Percentiles rank a stretch among this genome's conserved stretches.
phyloP scores from a whole-genome alignment of 1,140 invertebrate species.

The Carposina sasakii region DNA sequence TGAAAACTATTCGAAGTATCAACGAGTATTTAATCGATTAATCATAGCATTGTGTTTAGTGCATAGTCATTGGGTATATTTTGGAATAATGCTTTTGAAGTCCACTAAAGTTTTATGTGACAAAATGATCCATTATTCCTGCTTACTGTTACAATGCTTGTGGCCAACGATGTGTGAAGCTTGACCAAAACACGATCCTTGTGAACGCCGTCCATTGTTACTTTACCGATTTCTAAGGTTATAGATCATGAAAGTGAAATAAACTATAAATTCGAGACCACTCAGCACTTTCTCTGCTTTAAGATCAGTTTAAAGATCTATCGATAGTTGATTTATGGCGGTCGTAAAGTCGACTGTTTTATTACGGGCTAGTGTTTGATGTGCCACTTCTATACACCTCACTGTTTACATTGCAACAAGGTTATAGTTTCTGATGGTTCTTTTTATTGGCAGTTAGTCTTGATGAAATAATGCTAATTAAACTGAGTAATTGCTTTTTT shows the following conservation, averaged over 20 bases:
- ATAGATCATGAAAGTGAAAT: background rate
- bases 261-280: background rate
- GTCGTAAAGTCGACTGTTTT: conserved; percentile 46
- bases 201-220: conserved; percentile 21
- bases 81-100: conserved; percentile 6
- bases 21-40: conserved; percentile 27
- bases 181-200: conserved; percentile 22
- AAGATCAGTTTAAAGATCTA: conserved; percentile 3
- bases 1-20: conserved; percentile 13
- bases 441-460: no score
- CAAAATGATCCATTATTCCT: conserved; percentile 11
- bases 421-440: no score
- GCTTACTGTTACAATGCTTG: no score
- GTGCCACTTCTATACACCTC: conserved; percentile 33
- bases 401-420: conserved; percentile 36
- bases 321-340: conserved; percentile 45
- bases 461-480: no score
- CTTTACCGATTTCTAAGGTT: background rate
- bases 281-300: background rate
- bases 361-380: conserved; percentile 40
- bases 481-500: no score
- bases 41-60: conserved; percentile 25
- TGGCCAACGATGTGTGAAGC: conserved; percentile 21
- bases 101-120: conserved; percentile 5
- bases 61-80: conserved; percentile 21